A percentile compares a stretch with the other conserved stretches of the same genome.
Evolutionary conservation across 2,113 vertebrate genomes (phyloP).

Genomic region (Urocitellus parryii): DNA sequence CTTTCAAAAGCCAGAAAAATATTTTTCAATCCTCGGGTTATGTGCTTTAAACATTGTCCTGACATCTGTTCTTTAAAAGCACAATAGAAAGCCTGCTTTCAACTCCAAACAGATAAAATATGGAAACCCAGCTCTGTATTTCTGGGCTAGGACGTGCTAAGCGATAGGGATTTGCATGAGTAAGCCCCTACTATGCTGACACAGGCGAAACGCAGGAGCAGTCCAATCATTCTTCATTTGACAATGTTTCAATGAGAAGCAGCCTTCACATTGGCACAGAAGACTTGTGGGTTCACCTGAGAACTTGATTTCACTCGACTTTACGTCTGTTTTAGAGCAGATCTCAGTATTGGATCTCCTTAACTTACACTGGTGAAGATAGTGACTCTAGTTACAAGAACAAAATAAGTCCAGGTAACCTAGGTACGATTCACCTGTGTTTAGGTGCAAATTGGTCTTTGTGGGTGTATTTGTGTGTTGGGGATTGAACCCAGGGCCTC

Average conservation of each 20-base stretch:
- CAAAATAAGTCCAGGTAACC: not conserved
- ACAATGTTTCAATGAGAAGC: slow-evolving; percentile 83
- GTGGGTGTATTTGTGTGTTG: not conserved
- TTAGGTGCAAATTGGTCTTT: not conserved
- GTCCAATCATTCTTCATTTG: slow-evolving; percentile 76
- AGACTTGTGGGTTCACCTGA: slow-evolving; percentile 68
- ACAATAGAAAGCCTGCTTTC: slow-evolving; percentile 83
- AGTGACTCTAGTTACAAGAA: slow-evolving; percentile 64
- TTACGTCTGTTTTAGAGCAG: slow-evolving; percentile 74
- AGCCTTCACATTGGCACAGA: slow-evolving; percentile 69
- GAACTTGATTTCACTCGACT: slow-evolving; percentile 54
- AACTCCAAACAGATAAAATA: slow-evolving; percentile 85
- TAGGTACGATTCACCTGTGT: slow-evolving; percentile 60
- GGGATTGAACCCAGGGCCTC: not conserved
- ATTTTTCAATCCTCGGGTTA: slow-evolving; percentile 78
- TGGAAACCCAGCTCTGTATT: slow-evolving; percentile 67
- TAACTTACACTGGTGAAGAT: slow-evolving; percentile 60
- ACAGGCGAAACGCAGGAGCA: slow-evolving; percentile 81
- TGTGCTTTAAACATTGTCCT: slow-evolving; percentile 80
- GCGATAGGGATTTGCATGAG: slow-evolving; percentile 88
- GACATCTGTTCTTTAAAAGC: slow-evolving; percentile 85
- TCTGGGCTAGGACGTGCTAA: slow-evolving; percentile 81
- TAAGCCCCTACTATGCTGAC: slow-evolving; percentile 85
- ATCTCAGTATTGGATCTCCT: slow-evolving; percentile 75
- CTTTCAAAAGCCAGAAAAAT: slow-evolving; percentile 80